Evolutionary conservation across 2,113 vertebrate genomes (phyloP), one percentile per base, ranked within the genome.

Genomic region (Phyllostomus discolor): DNA sequence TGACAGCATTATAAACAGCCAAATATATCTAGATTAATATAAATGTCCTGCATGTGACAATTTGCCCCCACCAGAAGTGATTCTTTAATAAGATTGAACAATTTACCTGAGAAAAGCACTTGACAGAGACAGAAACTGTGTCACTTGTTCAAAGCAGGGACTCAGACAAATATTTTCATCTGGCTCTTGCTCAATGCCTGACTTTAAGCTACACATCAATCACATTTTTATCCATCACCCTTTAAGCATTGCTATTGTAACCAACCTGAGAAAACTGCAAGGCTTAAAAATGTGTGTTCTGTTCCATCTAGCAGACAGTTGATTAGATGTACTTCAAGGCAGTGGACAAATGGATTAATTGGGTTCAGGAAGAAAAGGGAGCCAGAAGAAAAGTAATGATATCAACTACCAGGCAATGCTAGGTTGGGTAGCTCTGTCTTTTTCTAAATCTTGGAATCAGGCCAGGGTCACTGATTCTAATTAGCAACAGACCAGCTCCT

Each of bases 1-100:
- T 69, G 92, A 92, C 8, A 33, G 92, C 96, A 97, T 95, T 4
- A 66, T 90, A 98, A 98, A 97, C 67, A 97, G 83, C 76, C 85
- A 67, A 87, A 97, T 94, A 85, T 73, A 95, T 87, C 86, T 10
- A 48, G 48, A 97, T 97, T 98, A 98, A 97, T 97, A 98, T 66
- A 93, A 96, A 97, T 16, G 92, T 87, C 82, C 57, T 72, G 43
- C 80, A 75, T 80, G 43, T 91, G 96, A 93, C 10, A 57, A 88
- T 97, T 54, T 95, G 70, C 83, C 97, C 91, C 91, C 54, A 87
- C 91, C 54, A 93, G 89, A 93, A 96, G 70, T 80, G 88, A 93
- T 97, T 93, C 79, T 96, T 96, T 97, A 96, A 93, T 97, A 97
- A 94, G 85, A 97, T 7, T 78, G 92, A 97, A 48, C 82, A 94